Conservation (phyloP, 1,140 invertebrate genomes). For the Orchesella cincta region DNA sequence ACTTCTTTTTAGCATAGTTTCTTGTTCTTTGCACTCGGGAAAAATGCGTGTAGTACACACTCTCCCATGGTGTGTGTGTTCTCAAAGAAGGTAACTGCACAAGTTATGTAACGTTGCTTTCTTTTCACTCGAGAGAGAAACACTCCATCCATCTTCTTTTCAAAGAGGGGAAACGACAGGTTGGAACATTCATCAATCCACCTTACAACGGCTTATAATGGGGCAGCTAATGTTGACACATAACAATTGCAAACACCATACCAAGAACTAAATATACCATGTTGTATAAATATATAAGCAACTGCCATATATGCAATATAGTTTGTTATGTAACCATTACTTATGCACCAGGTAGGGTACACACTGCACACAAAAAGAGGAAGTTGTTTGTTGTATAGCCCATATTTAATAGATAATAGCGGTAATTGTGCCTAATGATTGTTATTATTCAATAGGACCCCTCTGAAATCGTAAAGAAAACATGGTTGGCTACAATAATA, state of each 20-base stretch:
- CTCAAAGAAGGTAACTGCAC: too few relatives aligned
- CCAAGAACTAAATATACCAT: neutral
- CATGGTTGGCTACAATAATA: too few relatives aligned
- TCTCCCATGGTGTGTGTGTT: too few relatives aligned
- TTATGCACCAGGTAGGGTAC: neutral
- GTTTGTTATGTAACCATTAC: neutral
- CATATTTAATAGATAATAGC: slow-evolving; percentile 16
- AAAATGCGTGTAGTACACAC: too few relatives aligned
- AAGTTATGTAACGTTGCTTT: too few relatives aligned
- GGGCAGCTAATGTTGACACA: neutral
- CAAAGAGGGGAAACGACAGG: neutral
- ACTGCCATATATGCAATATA: neutral
- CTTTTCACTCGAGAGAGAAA: neutral
- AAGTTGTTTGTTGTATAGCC: neutral
- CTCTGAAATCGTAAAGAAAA: neutral
- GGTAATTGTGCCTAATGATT: slow-evolving; percentile 24
- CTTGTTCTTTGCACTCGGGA: too few relatives aligned
- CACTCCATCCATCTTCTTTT: slow-evolving; percentile 9
- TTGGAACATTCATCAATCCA: slow-evolving; percentile 2
- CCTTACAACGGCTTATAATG: too few relatives aligned
- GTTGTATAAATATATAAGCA: neutral
- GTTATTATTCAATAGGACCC: slow-evolving; percentile 14
- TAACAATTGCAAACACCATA: neutral
- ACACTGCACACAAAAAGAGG: neutral
- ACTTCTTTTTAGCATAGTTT: too few relatives aligned